phyloP scores from a whole-genome alignment of 2,797 vertebrate species.

The Peromyscus attwateri region DNA sequence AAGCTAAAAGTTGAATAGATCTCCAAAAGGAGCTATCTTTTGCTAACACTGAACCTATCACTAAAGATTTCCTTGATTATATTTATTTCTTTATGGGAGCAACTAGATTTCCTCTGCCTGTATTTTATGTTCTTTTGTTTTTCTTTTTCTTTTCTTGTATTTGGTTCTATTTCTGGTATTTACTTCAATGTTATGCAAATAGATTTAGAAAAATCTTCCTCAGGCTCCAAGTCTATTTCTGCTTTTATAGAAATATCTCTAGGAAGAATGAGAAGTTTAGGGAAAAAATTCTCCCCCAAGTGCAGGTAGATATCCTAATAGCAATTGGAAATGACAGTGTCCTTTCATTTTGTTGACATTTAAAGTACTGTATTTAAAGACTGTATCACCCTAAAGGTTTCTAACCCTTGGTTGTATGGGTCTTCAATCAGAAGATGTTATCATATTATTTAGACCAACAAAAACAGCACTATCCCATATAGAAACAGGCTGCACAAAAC shows the following conservation, averaged over 20 bases:
- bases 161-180: slow-evolving; percentile 54
- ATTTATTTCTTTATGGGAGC: neutral
- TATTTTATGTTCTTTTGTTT: neutral
- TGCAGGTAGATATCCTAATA: slow-evolving; percentile 54
- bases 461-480: slow-evolving; percentile 60
- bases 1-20: neutral
- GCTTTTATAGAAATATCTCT: slow-evolving; percentile 66
- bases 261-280: slow-evolving; percentile 66
- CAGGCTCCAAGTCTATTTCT: slow-evolving; percentile 26
- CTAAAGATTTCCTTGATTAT: slow-evolving; percentile 18
- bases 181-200: slow-evolving; percentile 36
- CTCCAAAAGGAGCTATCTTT: neutral
- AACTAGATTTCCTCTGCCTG: neutral
- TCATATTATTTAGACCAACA: slow-evolving; percentile 57
- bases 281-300: slow-evolving; percentile 62
- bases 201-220: neutral
- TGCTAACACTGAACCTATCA: neutral
- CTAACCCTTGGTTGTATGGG: slow-evolving; percentile 61
- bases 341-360: slow-evolving; percentile 75
- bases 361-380: slow-evolving; percentile 70
- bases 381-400: slow-evolving; percentile 65
- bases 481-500: slow-evolving; percentile 70
- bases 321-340: slow-evolving; percentile 63
- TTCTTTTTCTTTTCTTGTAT: neutral
- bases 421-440: slow-evolving; percentile 73